Evolutionary conservation across 2,888 invertebrate genomes (phyloP).

Genomic region (Lepidochitona cinerea): DNA sequence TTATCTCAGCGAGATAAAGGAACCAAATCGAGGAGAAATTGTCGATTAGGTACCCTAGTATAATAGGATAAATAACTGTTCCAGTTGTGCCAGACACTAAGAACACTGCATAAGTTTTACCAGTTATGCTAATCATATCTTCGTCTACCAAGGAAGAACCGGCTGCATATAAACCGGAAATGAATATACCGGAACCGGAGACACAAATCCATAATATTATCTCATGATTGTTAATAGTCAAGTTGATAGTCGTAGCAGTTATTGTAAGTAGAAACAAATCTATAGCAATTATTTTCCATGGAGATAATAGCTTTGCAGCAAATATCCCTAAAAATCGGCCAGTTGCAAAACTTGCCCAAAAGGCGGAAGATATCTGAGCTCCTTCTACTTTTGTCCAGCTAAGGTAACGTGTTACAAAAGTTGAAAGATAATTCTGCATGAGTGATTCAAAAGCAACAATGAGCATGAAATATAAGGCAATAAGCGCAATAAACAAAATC

Average conservation of each 20-base stretch:
- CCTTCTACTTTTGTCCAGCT: conserved; percentile 2
- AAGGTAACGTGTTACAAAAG: neutral
- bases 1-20: neutral
- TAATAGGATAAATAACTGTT: neutral
- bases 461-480: neutral
- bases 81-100: neutral
- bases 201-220: neutral
- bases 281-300: neutral
- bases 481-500: neutral
- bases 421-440: neutral
- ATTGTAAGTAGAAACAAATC: neutral
- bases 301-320: neutral
- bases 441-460: neutral
- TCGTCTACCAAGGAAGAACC: neutral
- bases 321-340: neutral
- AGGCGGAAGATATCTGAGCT: neutral
- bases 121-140: neutral
- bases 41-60: neutral
- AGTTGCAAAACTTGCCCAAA: conserved; percentile 1
- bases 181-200: neutral
- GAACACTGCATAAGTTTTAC: neutral
- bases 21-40: neutral
- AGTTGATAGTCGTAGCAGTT: neutral
- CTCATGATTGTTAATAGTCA: neutral
- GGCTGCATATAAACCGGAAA: neutral